A percentile compares a stretch with the other conserved stretches of the same genome.
Conservation (phyloP, 2,113 vertebrate species). For the Sciurus niger region DNA sequence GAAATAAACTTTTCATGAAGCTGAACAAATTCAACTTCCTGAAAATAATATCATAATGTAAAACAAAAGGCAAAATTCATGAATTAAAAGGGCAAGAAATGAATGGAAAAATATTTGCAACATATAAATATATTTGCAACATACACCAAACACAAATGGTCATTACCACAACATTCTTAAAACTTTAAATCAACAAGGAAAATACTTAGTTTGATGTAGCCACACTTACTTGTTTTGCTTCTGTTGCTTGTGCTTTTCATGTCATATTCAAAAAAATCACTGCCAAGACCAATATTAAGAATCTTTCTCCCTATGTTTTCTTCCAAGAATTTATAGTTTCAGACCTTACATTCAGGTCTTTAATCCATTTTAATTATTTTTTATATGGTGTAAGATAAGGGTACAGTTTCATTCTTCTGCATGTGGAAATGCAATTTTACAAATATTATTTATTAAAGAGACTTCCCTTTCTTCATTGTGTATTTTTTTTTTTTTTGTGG, state of each 20-base stretch:
- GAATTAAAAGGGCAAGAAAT: neutral
- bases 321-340: neutral
- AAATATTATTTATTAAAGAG: neutral
- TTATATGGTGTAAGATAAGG: neutral
- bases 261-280: neutral
- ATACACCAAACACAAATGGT: neutral
- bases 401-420: neutral
- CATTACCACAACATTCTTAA: neutral
- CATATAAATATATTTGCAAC: neutral
- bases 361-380: neutral
- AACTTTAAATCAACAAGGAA: neutral
- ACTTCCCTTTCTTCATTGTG: neutral
- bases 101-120: neutral
- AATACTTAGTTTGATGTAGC: neutral
- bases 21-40: conserved; percentile 29
- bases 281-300: neutral
- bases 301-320: neutral
- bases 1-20: neutral
- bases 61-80: neutral
- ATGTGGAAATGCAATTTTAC: neutral
- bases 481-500: neutral
- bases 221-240: neutral
- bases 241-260: neutral
- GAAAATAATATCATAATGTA: conserved; percentile 38
- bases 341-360: neutral